A percentile compares a stretch with the other conserved stretches of the same genome.
These are phyloP conservation scores for Megaceryle torquata DNA, from an alignment of 2,113 vertebrate species.

Conservation along the genomic window DNA sequence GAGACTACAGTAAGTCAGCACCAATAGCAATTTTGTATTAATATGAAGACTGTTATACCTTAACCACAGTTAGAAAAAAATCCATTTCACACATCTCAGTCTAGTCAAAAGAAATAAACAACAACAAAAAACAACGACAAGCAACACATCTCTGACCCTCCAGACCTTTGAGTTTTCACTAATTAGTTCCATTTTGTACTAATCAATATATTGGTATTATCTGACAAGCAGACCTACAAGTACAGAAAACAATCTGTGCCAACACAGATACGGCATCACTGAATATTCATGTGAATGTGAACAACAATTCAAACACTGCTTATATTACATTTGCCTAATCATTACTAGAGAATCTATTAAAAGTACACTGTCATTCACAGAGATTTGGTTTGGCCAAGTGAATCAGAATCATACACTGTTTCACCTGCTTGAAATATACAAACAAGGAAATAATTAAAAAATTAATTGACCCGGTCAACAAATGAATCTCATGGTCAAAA, in stretches of 20 bases:
- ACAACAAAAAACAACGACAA: background rate
- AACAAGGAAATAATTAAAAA: background rate
- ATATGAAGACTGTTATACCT: background rate
- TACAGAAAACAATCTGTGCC: slow-evolving; percentile 12
- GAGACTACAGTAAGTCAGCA: background rate
- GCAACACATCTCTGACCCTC: background rate
- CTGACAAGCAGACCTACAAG: slow-evolving; percentile 37
- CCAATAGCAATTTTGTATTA: background rate
- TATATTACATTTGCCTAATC: slow-evolving; percentile 50
- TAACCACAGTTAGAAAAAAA: slow-evolving; percentile 5
- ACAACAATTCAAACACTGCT: slow-evolving; percentile 61
- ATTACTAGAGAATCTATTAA: slow-evolving; percentile 61
- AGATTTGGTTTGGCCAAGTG: slow-evolving; percentile 48
- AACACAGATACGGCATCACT: slow-evolving; percentile 15
- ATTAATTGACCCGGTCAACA: background rate
- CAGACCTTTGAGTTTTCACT: slow-evolving; percentile 27
- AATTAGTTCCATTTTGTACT: slow-evolving; percentile 47
- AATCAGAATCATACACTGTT: slow-evolving; percentile 48
- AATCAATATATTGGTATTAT: slow-evolving; percentile 29
- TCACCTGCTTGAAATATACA: slow-evolving; percentile 45
- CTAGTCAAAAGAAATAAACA: background rate
- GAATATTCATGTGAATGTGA: slow-evolving; percentile 64
- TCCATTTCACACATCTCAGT: background rate
- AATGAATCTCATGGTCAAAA: background rate
- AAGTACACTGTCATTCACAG: slow-evolving; percentile 46